Base-by-base conservation (phyloP, 2,797 vertebrate species). In the Onychomys arenicola region DNA sequence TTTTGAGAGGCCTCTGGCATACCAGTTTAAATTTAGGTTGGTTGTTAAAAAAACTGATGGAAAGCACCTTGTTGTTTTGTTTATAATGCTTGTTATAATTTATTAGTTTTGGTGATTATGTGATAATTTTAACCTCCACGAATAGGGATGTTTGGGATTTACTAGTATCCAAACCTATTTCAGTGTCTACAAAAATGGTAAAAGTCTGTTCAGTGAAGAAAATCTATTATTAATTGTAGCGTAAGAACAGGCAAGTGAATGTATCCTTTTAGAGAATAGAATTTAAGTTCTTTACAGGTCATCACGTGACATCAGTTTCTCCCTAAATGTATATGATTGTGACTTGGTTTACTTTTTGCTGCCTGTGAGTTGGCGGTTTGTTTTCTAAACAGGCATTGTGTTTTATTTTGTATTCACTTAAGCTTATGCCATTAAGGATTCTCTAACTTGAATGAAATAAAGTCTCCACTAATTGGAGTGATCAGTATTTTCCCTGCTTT, bases 151-250 rank as follows among this genome's bases (percentile, higher is more conserved):
- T 96, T 91, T 97, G 57, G 40, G 29, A 76, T 94, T 75, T 94
- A 59, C 80, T 59, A 4, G 29, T 82, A 89, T 78, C 5, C 32
- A 86, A 95, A 27, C 40, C 11, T 86, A 13, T 86, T 69, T 92
- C 3, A 27, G 12, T 87, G 52, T 81, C 37, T 91, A 55, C 23
- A 91, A 34, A 67, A 16, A 37, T 37, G 76, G 14, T 65, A 86
- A 95, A 90, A 95, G 63, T 85, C 43, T 97, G 21, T 52, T 89
- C 93, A 91, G 25, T 96, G 55, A 96, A 93, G 86, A 92, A 89
- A 95, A 94, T 87, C 34, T 63, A 19, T 73, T 92, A 77, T 85
- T 65, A 88, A 59, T 96, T 27, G 14, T 92, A 73, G 21, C 10
- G 13, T 80, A 95, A 89, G 69, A 82, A 46, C 82, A 32, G 37